Base-by-base conservation (phyloP, 2,797 vertebrate genomes). In the Cygnus olor region DNA sequence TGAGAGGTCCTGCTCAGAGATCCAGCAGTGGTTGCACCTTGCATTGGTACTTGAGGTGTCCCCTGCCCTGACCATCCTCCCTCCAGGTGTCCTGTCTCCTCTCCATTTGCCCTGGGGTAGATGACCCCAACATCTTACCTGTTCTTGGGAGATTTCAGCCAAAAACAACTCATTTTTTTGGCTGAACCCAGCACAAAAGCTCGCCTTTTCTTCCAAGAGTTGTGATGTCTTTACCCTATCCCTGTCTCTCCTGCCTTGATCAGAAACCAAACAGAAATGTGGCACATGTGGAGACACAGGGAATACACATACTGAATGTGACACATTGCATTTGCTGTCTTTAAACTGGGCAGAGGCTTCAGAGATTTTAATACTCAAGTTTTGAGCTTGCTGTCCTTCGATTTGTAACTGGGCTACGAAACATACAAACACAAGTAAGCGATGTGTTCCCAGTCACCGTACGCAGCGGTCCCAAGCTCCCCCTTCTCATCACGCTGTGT, bases 401-500 rank as follows among this genome's bases (percentile, higher is more conserved):
- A 7, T 84, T 63, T 84, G 73, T 58, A 89, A 53, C 49, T 40
- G 42, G 80, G 36, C 38, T 44, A 63, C 42, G 65, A 78, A 79
- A 45, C 30, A 24, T 6, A 38, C 22, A 42, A 20, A 40, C 1
- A 6, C 25, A 40, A 76, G 6, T 1, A 24, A 47, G 47, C 0
- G 1, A 58, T 34, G 32, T 11, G 56, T 49, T 85, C 69, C 57
- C 60, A 63, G 38, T 24, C 64, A 54, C 45, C 0, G 2, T 9
- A 45, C 25, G 8, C 70, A 77, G 2, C 3, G 19, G n/a, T 25
- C 36, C 21, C 72, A 65, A 6, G 34, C 45, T 81, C 38, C 11
- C 38, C 30, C 11, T 64, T 64, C 42, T 47, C 42, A 63, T 44
- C 80, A 77, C 0, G 4, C 22, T 65, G 4, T 68, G n/a, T 65